phyloP scores from a whole-genome alignment of 2,888 invertebrate genomes.

The Rotaria sp. region DNA sequence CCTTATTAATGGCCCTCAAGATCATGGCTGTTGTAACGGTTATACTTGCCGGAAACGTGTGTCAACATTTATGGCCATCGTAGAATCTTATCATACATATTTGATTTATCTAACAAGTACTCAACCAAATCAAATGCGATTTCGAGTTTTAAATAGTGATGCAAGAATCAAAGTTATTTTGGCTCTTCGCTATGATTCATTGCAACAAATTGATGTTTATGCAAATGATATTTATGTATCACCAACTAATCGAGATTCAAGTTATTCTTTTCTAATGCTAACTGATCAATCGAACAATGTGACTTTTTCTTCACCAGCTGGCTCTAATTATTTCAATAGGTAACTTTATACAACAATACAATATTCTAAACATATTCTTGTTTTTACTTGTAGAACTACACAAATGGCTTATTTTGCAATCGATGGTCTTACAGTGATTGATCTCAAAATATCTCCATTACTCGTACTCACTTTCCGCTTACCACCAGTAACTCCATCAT shows the following conservation, averaged over 20 bases:
- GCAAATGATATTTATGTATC: conserved; percentile 26
- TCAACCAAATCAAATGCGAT: conserved; percentile 34
- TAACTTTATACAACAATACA: neutral
- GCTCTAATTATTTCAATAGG: conserved; percentile 17
- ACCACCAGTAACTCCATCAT: conserved; percentile 5
- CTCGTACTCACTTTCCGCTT: conserved; percentile 30
- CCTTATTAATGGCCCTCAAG: conserved; percentile 53
- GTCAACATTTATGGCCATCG: conserved; percentile 49
- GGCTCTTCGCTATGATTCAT: conserved; percentile 27
- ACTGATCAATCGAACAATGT: neutral
- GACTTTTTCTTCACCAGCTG: neutral
- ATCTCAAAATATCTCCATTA: conserved; percentile 32
- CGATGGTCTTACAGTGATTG: conserved; percentile 25
- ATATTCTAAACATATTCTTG: neutral
- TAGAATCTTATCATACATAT: conserved; percentile 46
- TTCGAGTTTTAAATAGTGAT: conserved; percentile 34
- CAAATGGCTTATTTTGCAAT: conserved; percentile 30
- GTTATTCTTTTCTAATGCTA: neutral
- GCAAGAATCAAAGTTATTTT: neutral
- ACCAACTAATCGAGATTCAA: conserved; percentile 18
- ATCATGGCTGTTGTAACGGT: conserved; percentile 54
- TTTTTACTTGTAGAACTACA: neutral
- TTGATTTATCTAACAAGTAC: conserved; percentile 37
- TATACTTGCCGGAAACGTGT: conserved; percentile 51
- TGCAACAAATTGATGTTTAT: conserved; percentile 38